Percentiles rank a stretch among this genome's conserved stretches.
Evolutionary conservation across 2,888 invertebrate species (phyloP).

Genomic region (Chouioia cunea): DNA sequence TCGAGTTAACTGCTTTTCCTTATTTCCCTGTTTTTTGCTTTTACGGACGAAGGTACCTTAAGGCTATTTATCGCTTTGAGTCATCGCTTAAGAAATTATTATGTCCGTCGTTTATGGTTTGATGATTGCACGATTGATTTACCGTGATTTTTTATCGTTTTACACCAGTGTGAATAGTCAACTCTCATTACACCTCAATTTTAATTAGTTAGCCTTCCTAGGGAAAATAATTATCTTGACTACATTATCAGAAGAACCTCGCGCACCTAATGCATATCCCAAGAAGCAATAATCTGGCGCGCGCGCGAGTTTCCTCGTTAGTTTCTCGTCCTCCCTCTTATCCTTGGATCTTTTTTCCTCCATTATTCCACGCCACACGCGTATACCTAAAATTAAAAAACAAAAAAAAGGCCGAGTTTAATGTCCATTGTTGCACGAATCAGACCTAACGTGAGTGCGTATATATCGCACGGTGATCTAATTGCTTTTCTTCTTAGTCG

Average conservation of each 20-base stretch:
- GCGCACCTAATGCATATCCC: background rate
- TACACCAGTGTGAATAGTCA: background rate
- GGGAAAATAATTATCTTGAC: no score
- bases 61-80: no score
- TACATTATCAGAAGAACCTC: no score
- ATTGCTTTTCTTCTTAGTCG: conserved; percentile 15
- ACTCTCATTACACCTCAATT: background rate
- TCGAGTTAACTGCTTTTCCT: background rate
- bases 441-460: background rate
- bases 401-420: background rate
- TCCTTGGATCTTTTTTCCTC: conserved; percentile 14
- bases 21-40: background rate
- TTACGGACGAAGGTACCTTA: no score
- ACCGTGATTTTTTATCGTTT: background rate
- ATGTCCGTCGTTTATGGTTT: no score
- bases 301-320: conserved; percentile 42
- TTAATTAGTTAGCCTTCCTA: background rate
- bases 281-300: background rate
- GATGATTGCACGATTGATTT: no score
- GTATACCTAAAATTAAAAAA: no score
- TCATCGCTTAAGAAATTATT: no score
- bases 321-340: conserved; percentile 45
- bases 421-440: conserved; percentile 27
- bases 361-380: background rate
- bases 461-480: background rate